Base-by-base conservation (phyloP, 2,797 vertebrate genomes). In the Halcyon smyrnensis region DNA sequence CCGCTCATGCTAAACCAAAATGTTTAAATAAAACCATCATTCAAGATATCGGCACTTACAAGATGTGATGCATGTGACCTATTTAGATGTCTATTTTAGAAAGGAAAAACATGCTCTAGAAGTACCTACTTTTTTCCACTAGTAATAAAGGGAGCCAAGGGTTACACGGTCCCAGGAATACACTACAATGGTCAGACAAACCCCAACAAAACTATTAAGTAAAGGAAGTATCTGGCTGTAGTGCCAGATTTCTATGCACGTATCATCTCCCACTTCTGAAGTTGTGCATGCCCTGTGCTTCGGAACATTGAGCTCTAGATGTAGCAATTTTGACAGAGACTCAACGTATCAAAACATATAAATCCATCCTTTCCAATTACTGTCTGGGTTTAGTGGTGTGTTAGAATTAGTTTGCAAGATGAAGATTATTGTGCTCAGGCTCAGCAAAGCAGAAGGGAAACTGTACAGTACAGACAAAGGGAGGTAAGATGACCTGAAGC, bases 31-130 rank as follows among this genome's bases (percentile, higher is more conserved):
- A 84, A 84, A 81, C 57, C 57, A 89, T n/a, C n/a, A 69, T 85
- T 76, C 21, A 12, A 60, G 81, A 56, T 39, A 86, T 2, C 1
- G 0, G 39, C 18, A 57, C 64, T 75, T 56, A 15, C 0, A 57
- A 85, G 60, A 25, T 57, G 23, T 51, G 84, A 86, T 76, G 54
- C 36, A 36, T 54, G 60, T 84, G 89, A 73, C 91, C 89, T 93
- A 95, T 90, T 96, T 95, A 86, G 46, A 84, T 50, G 25, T 45
- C 87, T 95, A 76, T 78, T 96, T 93, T 83, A 75, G 69, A 93
- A 86, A 15, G 30, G 89, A 90, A 67, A 91, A 78, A 71, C 4
- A 8, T 71, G 87, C 46, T 87, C 82, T 78, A 74, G 76, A 92
- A 93, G 48, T 71, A 53, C 25, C 75, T 83, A 28, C 15, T 30